phyloP scores from a whole-genome alignment of 2,113 vertebrate species.

The Sturnus vulgaris region DNA sequence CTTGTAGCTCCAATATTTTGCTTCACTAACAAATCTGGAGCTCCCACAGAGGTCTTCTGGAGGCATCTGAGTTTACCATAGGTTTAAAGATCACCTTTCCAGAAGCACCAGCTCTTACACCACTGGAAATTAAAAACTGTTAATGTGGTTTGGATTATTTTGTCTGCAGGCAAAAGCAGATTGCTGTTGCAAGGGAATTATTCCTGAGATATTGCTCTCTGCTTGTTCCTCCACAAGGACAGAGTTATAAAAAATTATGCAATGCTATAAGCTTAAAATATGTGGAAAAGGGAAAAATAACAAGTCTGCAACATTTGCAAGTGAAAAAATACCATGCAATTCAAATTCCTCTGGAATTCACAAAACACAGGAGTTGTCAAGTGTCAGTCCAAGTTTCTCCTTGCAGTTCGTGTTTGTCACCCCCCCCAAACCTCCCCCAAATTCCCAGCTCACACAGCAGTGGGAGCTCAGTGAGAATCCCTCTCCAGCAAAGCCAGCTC shows the following conservation, averaged over 20 bases:
- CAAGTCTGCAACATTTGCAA: conserved; percentile 34
- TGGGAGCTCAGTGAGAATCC: background rate
- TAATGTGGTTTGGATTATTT: background rate
- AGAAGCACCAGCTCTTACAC: background rate
- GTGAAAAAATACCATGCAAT: conserved; percentile 27
- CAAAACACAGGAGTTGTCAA: background rate
- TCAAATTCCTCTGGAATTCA: conserved; percentile 16
- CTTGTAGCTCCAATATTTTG: background rate
- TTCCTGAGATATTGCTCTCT: background rate
- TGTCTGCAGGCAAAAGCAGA: background rate
- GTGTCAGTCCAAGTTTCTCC: background rate
- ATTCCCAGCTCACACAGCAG: background rate
- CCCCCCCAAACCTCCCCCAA: background rate
- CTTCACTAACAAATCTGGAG: background rate
- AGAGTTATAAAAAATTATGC: background rate
- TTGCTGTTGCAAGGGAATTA: background rate
- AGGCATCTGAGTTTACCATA: background rate
- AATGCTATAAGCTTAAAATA: background rate
- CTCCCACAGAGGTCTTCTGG: background rate
- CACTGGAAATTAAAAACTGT: background rate
- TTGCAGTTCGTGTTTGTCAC: background rate
- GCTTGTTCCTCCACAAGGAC: background rate
- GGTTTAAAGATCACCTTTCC: background rate
- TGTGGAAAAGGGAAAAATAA: background rate
- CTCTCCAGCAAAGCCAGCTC: background rate